Conservation (phyloP, 2,113 vertebrate genomes). For the Aptenodytes patagonicus region DNA sequence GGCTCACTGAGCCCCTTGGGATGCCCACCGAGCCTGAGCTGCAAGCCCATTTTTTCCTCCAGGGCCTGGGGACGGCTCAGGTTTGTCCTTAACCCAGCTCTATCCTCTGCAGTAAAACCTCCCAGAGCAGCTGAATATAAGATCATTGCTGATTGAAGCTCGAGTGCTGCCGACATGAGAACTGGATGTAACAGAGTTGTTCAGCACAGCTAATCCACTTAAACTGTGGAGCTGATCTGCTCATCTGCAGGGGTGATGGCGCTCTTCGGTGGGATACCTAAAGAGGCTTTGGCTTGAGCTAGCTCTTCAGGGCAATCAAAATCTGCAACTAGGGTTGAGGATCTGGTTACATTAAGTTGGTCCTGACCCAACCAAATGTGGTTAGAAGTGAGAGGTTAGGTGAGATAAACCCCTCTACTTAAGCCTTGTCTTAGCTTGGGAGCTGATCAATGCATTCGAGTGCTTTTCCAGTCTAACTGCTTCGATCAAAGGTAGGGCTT, state of each 20-base stretch:
- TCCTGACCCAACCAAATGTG: background rate
- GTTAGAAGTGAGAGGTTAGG: conserved; percentile 21
- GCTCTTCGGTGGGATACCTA: background rate
- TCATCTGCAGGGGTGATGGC: background rate
- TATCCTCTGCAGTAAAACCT: background rate
- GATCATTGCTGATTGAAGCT: background rate
- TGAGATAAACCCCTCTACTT: background rate
- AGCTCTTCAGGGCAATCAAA: background rate
- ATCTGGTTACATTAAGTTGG: conserved; percentile 13
- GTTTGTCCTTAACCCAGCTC: background rate
- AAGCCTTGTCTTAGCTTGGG: background rate
- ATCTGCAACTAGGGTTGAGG: background rate
- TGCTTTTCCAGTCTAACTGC: background rate
- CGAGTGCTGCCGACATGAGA: accelerated
- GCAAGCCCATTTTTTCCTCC: background rate
- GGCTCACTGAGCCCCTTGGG: background rate
- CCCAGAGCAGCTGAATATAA: background rate
- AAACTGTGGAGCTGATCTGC: background rate
- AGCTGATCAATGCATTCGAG: background rate
- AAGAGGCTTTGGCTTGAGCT: conserved; percentile 41
- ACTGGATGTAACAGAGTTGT: background rate
- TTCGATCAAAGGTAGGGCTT: background rate
- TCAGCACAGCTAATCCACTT: conserved; percentile 41
- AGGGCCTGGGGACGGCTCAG: background rate
- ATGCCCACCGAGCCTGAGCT: accelerated